Evolutionary conservation across 2,113 vertebrate species (phyloP), one percentile per base, ranked within the genome.

Genomic region (Corythoichthys intestinalis): DNA sequence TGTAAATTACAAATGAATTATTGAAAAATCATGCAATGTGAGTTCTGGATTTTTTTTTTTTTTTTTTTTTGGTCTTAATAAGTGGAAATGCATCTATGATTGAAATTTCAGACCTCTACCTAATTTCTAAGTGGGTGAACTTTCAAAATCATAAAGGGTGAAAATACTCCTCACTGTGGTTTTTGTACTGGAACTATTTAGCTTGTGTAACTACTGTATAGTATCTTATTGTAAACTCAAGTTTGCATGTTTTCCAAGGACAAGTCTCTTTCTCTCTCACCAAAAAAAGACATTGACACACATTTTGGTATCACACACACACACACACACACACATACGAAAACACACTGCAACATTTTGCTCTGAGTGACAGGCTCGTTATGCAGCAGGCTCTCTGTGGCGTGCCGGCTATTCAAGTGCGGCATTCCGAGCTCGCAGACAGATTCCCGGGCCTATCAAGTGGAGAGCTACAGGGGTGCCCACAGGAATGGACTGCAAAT

Each of bases 281-380:
- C 28, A 71, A 69, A 44, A 38, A 50, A 61, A 20, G n/a, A 71
- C 44, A 71, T 50, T 66, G 53, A 20, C 58, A 65, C 53, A 72
- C 74, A 54, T 39, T 64, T 57, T 54, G 11, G 17, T n/a, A 67
- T 13, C 48, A 49, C 46, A 70, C 39, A 66, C 52, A 58, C 65
- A 39, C n/a, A 34, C 48, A 28, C 44, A 17, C 57, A 44, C 59
- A 48, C 68, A 66, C 66, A 60, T 70, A 20, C 46, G 62, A 50
- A 67, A 28, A 37, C 65, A 56, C 65, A 50, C 20, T 47, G 44
- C 61, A 63, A 63, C n/a, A 47, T 28, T 67, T 68, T 76, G 28
- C 52, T 37, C 58, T 77, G 77, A 89, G 48, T 82, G 85, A 82
- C 87, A 86, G 79, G 66, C 76, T 72, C n/a, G 70, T 79, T 85